These are phyloP conservation scores for Pseudeuparius sepicola DNA, from an alignment of 2,888 invertebrate genomes.

Conservation along the genomic window DNA sequence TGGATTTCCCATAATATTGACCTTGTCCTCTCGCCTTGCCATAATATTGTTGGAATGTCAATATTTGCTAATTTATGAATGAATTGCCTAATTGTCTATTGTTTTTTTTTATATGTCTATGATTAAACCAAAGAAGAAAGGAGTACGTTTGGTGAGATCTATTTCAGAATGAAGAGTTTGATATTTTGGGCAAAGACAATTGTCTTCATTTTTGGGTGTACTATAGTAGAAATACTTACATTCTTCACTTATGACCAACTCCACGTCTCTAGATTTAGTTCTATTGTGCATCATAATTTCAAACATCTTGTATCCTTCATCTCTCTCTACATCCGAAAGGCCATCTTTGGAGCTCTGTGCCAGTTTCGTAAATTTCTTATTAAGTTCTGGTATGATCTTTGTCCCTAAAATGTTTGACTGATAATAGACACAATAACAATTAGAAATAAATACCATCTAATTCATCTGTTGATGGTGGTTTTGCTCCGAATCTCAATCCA, in stretches of 20 bases:
- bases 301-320: constrained; percentile 27
- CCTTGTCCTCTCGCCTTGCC: too few relatives aligned
- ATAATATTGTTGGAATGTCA: too few relatives aligned
- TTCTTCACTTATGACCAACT: constrained; percentile 25
- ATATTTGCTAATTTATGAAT: too few relatives aligned
- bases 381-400: constrained; percentile 27
- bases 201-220: constrained; percentile 4
- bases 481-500: too few relatives aligned
- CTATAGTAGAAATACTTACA: constrained; percentile 22
- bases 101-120: too few relatives aligned
- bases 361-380: constrained; percentile 23
- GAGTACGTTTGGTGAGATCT: too few relatives aligned
- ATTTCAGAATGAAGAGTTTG: neutral
- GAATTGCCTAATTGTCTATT: too few relatives aligned
- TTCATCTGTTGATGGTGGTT: constrained; percentile 26
- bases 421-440: too few relatives aligned
- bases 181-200: neutral
- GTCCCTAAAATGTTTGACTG: constrained; percentile 20
- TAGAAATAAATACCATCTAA: constrained; percentile 26
- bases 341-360: constrained; percentile 22
- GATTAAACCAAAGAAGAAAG: too few relatives aligned
- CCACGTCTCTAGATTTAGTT: constrained; percentile 22
- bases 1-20: too few relatives aligned
- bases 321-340: constrained; percentile 18
- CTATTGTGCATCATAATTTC: constrained; percentile 29